Base-by-base conservation (phyloP, 2,888 invertebrate species). In the Diaphora mendica region DNA sequence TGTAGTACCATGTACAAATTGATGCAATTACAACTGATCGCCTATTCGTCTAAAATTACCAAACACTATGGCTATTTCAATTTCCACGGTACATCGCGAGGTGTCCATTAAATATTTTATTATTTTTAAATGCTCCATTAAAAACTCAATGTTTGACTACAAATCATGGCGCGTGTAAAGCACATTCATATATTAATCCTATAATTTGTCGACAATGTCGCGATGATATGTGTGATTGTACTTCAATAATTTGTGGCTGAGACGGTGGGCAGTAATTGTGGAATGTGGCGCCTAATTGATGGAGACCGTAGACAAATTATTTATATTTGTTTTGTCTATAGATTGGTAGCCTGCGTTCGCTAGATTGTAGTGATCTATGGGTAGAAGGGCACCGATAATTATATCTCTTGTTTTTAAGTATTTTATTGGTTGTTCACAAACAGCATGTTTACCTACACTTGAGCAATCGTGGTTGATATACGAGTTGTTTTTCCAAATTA, bases 321-420 rank as follows among this genome's bases (percentile, higher is more conserved):
- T 72, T 75, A 80, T 84, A 77, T 75, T 69, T 64, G 71, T 67
- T 64, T 71, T 65, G 48, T n/a, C 20, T 74, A 70, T 77, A 76
- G 72, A 73, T 67, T 72, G 71, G 76, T 75, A 77, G 78, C 74
- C 70, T 71, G 80, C 76, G 75, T 71, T 68, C 64, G 75, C 71
- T 70, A 68, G 62, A 79, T 73, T 76, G 71, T 64, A 66, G 73
- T 82, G 77, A 80, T 78, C n/a, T 74, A 84, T 82, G 73, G 35
- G 42, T 62, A 23, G 62, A 64, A 48, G n/a, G 42, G 44, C n/a
- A 20, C 17, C 26, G 26, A 55, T 75, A 72, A 72, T 75, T 75
- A 75, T 72, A 73, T 70, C 72, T 72, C 69, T 55, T 70, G 72
- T 72, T 42, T 48, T 70, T 64, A 35, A 11, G 59, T 70, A 62